phyloP scores from a whole-genome alignment of 1,140 invertebrate genomes.

The Chironomus tepperi region DNA sequence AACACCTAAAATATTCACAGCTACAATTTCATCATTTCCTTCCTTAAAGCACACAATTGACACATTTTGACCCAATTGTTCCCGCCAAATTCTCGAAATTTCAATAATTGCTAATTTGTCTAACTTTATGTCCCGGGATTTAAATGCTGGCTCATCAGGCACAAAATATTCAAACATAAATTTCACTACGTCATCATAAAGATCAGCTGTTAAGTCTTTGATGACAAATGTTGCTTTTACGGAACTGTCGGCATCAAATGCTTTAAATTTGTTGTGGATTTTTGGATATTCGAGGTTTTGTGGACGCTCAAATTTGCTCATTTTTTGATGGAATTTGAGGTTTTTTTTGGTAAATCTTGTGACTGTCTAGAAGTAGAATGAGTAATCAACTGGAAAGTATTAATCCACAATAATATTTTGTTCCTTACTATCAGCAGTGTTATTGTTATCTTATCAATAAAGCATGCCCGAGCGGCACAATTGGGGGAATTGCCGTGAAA shows the following conservation, averaged over 20 bases:
- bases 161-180: slow-evolving; percentile 1
- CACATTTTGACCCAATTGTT: background rate
- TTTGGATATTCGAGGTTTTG: background rate
- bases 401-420: no score
- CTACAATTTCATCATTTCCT: background rate
- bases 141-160: background rate
- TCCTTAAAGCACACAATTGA: slow-evolving; percentile 2
- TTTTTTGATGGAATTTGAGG: background rate
- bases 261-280: slow-evolving; percentile 22
- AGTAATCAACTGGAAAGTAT: no score
- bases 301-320: background rate
- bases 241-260: background rate
- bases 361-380: no score
- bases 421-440: no score
- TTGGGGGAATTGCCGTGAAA: no score
- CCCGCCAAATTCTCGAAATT: background rate
- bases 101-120: background rate
- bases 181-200: background rate
- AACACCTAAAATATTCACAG: background rate
- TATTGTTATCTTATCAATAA: no score
- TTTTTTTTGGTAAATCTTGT: no score
- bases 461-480: no score
- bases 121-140: background rate
- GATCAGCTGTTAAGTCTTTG: slow-evolving; percentile 20
- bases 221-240: background rate